phyloP scores from a whole-genome alignment of 2,797 vertebrate species.

The Sparus aurata region DNA sequence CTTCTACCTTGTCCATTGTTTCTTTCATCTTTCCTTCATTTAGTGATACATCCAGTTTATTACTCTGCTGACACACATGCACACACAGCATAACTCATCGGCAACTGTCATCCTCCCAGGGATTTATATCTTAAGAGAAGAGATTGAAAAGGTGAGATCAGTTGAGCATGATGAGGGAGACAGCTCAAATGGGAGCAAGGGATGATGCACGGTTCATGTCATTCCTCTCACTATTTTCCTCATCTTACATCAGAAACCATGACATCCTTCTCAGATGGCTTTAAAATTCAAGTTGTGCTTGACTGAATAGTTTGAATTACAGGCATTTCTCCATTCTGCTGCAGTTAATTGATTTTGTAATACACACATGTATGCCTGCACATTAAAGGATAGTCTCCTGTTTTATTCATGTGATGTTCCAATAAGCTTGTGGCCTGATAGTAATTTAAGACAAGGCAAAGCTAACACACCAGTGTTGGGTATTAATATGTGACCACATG shows the following conservation, averaged over 20 bases:
- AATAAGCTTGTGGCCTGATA: background rate
- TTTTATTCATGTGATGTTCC: constrained; percentile 11
- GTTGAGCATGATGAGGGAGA: constrained; percentile 63
- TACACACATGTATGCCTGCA: background rate
- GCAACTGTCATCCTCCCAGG: constrained; percentile 58
- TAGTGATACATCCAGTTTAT: constrained; percentile 33
- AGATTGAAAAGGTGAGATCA: constrained; percentile 76
- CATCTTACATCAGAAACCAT: constrained; percentile 69
- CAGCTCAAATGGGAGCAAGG: constrained; percentile 52
- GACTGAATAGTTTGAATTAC: constrained; percentile 45
- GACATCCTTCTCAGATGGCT: constrained; percentile 54
- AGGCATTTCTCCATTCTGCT: constrained; percentile 10
- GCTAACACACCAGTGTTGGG: background rate
- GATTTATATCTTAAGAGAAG: constrained; percentile 60
- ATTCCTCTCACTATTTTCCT: constrained; percentile 59
- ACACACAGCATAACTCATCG: constrained; percentile 55
- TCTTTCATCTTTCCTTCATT: constrained; percentile 27
- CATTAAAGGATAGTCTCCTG: background rate
- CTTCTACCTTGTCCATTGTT: constrained; percentile 1
- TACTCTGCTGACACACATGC: background rate
- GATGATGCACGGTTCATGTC: constrained; percentile 65
- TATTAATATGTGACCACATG: background rate
- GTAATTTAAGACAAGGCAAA: background rate
- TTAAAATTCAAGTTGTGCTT: constrained; percentile 54
- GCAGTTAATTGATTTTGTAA: constrained; percentile 29